Evolutionary conservation across 2,888 invertebrate genomes (phyloP).

Genomic region (Coleophora deauratella): DNA sequence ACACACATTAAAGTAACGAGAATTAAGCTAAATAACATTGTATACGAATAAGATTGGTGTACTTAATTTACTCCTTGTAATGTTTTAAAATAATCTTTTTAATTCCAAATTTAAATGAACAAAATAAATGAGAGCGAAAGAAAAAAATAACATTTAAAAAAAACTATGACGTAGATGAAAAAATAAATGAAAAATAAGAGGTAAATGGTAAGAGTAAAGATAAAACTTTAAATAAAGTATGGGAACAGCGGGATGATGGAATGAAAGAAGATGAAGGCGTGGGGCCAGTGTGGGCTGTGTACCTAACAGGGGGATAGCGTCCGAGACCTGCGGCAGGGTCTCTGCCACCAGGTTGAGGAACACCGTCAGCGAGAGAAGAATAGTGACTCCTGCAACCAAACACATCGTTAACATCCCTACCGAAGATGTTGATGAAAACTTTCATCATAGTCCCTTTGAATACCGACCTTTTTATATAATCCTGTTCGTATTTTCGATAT

Average conservation of each 20-base stretch:
- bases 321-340: constrained; percentile 99
- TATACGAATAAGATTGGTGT: constrained; percentile 23
- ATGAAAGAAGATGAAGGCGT: constrained; percentile 26
- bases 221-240: constrained; percentile 35
- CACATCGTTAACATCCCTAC: constrained; percentile 69
- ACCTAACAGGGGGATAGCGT: constrained; percentile 99
- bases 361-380: constrained; percentile 99
- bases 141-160: neutral
- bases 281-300: constrained; percentile 73
- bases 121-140: constrained; percentile 19
- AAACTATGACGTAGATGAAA: constrained; percentile 19
- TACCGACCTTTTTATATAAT: too few species aligned
- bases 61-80: constrained; percentile 71
- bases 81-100: constrained; percentile 63
- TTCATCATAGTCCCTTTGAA: too few species aligned
- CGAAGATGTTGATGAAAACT: neutral
- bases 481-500: too few species aligned
- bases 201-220: constrained; percentile 39
- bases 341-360: constrained; percentile 99
- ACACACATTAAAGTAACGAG: constrained; percentile 29
- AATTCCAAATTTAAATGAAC: constrained; percentile 26
- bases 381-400: constrained; percentile 97
- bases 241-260: constrained; percentile 44
- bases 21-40: constrained; percentile 23
- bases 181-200: constrained; percentile 32